Conservation (phyloP, 2,888 invertebrate genomes). For the Chrysolina oricalcia region DNA sequence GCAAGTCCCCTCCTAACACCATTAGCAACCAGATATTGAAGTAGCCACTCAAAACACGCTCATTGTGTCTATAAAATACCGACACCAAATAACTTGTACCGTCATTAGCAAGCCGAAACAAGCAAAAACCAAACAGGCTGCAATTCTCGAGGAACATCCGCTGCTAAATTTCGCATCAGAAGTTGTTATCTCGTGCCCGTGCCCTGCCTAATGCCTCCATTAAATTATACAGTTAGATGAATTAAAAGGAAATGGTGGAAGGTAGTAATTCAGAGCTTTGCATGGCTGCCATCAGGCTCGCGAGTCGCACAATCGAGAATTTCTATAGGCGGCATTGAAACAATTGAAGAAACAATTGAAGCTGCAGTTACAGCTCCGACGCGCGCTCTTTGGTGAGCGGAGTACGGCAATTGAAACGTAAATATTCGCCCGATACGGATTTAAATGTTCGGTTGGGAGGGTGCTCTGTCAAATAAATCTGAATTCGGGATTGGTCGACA, state of each 20-base stretch:
- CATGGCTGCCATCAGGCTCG: slow-evolving; percentile 60
- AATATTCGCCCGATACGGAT: background rate
- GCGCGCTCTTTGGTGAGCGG: slow-evolving; percentile 22
- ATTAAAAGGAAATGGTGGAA: slow-evolving; percentile 59
- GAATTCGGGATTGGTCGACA: background rate
- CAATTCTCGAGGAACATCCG: slow-evolving; percentile 20
- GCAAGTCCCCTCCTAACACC: background rate
- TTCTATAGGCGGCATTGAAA: slow-evolving; percentile 57
- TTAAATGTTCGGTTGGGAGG: background rate
- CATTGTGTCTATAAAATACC: slow-evolving; percentile 3
- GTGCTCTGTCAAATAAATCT: background rate
- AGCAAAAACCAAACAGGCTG: slow-evolving; percentile 30
- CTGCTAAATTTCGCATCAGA: slow-evolving; percentile 39
- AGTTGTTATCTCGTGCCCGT: slow-evolving; percentile 44
- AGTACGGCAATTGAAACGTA: slow-evolving; percentile 5
- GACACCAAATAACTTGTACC: slow-evolving; percentile 2
- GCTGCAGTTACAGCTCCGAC: slow-evolving; percentile 60
- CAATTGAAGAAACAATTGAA: slow-evolving; percentile 62
- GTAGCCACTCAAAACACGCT: background rate
- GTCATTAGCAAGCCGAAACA: slow-evolving; percentile 17
- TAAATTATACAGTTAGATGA: slow-evolving; percentile 64
- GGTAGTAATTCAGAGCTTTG: slow-evolving; percentile 62
- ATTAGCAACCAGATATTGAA: background rate
- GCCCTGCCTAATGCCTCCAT: slow-evolving; percentile 53
- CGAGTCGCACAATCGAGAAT: slow-evolving; percentile 63